phyloP scores from a whole-genome alignment of 2,888 invertebrate species.

The Zele albiditarsus region DNA sequence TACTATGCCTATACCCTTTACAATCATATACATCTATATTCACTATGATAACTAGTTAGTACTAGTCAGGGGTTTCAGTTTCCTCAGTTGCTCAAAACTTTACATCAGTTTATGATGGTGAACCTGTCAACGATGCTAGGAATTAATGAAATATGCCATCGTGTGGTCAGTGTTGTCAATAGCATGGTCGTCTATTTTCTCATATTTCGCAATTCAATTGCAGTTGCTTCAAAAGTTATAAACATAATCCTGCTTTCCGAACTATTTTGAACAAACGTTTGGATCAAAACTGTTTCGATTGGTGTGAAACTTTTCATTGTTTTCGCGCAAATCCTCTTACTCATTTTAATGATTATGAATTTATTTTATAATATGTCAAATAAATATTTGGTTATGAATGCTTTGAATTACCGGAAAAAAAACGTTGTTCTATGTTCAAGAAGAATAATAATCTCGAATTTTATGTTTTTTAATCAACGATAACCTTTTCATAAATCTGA shows the following conservation, averaged over 20 bases:
- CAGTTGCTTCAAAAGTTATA: conserved; percentile 7
- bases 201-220: background rate
- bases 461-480: too few species aligned
- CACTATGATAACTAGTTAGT: conserved; percentile 49
- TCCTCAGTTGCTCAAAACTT: conserved; percentile 36
- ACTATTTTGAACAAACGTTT: too few species aligned
- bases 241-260: background rate
- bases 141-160: conserved; percentile 25
- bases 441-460: too few species aligned
- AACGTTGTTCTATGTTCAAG: too few species aligned
- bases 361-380: too few species aligned
- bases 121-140: conserved; percentile 24
- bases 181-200: background rate
- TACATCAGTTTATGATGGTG: conserved; percentile 10
- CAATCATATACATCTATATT: conserved; percentile 40
- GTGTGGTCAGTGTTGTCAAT: conserved; percentile 17
- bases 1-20: conserved; percentile 9
- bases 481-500: too few species aligned
- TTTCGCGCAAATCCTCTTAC: too few species aligned
- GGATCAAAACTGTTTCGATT: too few species aligned
- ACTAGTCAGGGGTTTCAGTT: conserved; percentile 43
- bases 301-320: too few species aligned
- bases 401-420: too few species aligned
- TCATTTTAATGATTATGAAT: too few species aligned
- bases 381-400: too few species aligned